phyloP scores from a whole-genome alignment of 2,888 invertebrate species.

The Scaptomyza caliginosa region DNA sequence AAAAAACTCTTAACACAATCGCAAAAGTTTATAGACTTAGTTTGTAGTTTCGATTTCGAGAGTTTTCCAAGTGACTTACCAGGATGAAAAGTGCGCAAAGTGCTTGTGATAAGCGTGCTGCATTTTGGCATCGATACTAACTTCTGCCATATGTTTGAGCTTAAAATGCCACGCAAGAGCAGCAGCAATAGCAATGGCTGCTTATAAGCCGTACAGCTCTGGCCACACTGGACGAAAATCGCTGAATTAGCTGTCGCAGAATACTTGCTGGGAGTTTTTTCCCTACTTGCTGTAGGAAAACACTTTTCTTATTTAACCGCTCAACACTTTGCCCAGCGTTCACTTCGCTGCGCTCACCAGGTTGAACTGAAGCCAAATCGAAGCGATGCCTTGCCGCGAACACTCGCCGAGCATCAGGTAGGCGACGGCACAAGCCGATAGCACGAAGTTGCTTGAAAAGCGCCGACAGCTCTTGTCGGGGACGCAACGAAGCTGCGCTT shows the following conservation, averaged over 20 bases:
- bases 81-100: conserved; percentile 51
- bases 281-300: conserved; percentile 69
- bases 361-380: conserved; percentile 76
- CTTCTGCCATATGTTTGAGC: conserved; percentile 69
- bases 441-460: conserved; percentile 2
- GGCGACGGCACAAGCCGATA: conserved; percentile 56
- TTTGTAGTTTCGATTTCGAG: conserved; percentile 1
- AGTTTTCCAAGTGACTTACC: conserved; percentile 63
- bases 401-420: conserved; percentile 78
- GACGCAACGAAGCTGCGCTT: conserved; percentile 19
- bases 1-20: conserved; percentile 32
- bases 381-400: conserved; percentile 8
- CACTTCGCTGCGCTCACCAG: conserved; percentile 81
- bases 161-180: conserved; percentile 37
- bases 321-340: conserved; percentile 76
- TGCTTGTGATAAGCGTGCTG: conserved; percentile 39
- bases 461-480: conserved; percentile 8
- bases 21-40: conserved; percentile 29
- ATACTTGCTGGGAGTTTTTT: conserved; percentile 67
- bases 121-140: conserved; percentile 64
- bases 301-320: conserved; percentile 82
- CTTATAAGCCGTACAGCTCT: conserved; percentile 8
- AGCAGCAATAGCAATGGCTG: conserved; percentile 16
- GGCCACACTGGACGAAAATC: conserved; percentile 41
- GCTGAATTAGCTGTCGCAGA: conserved; percentile 70